Base-by-base conservation (phyloP, 1,140 invertebrate species). In the Neodiprion pinetum region DNA sequence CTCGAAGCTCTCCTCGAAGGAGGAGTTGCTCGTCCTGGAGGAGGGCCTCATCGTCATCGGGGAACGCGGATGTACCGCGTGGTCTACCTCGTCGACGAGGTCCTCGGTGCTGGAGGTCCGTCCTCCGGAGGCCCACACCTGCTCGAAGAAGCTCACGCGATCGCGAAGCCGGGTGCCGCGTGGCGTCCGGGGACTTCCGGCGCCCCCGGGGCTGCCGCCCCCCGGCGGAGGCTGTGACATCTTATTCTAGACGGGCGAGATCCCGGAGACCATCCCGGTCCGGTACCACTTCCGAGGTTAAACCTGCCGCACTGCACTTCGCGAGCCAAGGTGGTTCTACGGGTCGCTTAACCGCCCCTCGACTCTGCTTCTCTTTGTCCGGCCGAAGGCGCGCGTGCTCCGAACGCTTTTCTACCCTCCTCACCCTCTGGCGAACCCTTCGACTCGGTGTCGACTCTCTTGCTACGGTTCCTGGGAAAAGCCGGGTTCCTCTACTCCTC, bases 81-180 rank as follows among this genome's bases (percentile, higher is more conserved):
- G 53, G 65, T 67, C 75, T 0, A 69, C 14, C 2, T 81, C 75
- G 47, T 82, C 79, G n/a, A 72, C 73, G 17, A 85, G 72, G 14
- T 86, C 84, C 70, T 90, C 88, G 68, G 78, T 79, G 75, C 87
- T 87, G 23, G 83, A 76, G 14, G 86, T 83, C 8, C 80, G 80
- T 2, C 78, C 80, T 5, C 91, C 91, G 28, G 90, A 90, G 0
- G 81, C 80, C 92, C 93, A 95, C 23, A 95, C 90, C 85, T 93
- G 92, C 80, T 96, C 94, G 85, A 93, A 95, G 84, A 94, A 94
- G 71, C 89, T 92, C 73, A 95, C 94, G 80, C 92, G 91, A 78
- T 95, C 92, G 66, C 90, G 89, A 12, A 95, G 89, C 66, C 91
- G 77, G 83, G 84, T 88, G 86, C 87, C 88, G 89, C 87, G 88